Percentiles rank a stretch among this genome's conserved stretches.
These are phyloP conservation scores for Ridgeia piscesae DNA, from an alignment of 1,140 invertebrate genomes.

Conservation along the genomic window DNA sequence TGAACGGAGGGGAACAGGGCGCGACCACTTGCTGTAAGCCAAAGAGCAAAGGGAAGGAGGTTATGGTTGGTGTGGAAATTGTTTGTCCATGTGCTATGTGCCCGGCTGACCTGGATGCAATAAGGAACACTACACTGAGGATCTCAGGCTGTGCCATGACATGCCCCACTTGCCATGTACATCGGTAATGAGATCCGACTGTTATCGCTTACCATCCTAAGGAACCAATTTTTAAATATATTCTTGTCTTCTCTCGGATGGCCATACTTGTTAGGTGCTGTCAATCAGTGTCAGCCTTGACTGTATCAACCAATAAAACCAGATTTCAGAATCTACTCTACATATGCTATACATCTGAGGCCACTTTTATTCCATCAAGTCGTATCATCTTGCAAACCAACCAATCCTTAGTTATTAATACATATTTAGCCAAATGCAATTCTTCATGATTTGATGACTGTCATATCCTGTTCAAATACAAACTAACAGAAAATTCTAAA, in stretches of 20 bases:
- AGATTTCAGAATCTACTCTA: too few species aligned
- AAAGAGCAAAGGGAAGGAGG: not conserved
- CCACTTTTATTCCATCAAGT: too few species aligned
- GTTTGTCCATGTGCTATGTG: not conserved
- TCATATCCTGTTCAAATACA: too few species aligned
- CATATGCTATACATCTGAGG: too few species aligned
- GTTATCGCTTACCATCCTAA: not conserved
- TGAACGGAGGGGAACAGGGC: not conserved
- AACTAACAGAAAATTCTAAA: too few species aligned
- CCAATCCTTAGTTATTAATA: too few species aligned
- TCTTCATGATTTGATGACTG: not conserved
- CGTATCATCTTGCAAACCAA: too few species aligned
- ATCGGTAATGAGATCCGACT: not conserved
- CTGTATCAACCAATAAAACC: too few species aligned
- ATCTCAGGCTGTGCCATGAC: not conserved
- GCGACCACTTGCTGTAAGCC: not conserved
- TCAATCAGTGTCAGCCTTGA: not conserved
- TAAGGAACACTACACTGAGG: not conserved
- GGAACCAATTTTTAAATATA: not conserved
- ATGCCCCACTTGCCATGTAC: not conserved
- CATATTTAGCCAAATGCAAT: too few species aligned
- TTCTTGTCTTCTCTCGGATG: not conserved
- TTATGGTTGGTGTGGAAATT: not conserved
- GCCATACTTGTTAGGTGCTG: not conserved
- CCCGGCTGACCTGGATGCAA: not conserved